These are phyloP conservation scores for Enteromius treurensis DNA, from an alignment of 2,797 vertebrate genomes.

Conservation along the genomic window DNA sequence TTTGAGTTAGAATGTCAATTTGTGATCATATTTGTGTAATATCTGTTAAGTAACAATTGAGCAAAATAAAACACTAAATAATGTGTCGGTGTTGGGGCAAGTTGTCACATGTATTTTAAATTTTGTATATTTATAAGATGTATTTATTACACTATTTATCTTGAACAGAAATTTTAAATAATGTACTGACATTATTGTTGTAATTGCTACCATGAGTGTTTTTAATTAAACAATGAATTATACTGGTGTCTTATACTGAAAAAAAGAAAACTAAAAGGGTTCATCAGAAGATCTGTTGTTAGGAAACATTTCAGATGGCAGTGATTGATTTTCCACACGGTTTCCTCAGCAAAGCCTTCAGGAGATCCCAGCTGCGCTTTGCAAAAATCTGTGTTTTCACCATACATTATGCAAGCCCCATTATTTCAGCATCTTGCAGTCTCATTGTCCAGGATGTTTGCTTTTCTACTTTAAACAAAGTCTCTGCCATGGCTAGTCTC, in stretches of 20 bases:
- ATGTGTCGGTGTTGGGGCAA: not conserved
- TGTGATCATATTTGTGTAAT: not conserved
- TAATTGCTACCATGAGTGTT: not conserved
- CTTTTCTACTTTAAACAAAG: slow-evolving; percentile 12
- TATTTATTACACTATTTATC: not conserved
- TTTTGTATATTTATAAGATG: not conserved
- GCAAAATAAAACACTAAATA: not conserved
- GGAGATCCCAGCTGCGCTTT: slow-evolving; percentile 23
- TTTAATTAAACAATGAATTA: not conserved
- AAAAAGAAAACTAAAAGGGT: not conserved
- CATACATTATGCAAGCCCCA: slow-evolving; percentile 18
- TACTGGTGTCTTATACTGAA: not conserved
- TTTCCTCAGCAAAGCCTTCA: not conserved
- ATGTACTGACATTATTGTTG: not conserved
- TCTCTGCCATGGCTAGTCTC: not conserved
- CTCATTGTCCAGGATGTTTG: not conserved
- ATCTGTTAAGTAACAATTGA: not conserved
- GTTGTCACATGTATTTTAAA: not conserved
- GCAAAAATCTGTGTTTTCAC: not conserved
- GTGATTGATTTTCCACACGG: slow-evolving; percentile 8
- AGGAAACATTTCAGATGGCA: slow-evolving; percentile 3
- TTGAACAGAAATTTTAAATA: not conserved
- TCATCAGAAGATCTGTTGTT: not conserved
- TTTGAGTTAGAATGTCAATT: not conserved
- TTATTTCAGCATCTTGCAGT: slow-evolving; percentile 8